Evolutionary conservation across 2,797 vertebrate genomes (phyloP), one percentile per base, ranked within the genome.

Genomic region (Okamejei kenojei): DNA sequence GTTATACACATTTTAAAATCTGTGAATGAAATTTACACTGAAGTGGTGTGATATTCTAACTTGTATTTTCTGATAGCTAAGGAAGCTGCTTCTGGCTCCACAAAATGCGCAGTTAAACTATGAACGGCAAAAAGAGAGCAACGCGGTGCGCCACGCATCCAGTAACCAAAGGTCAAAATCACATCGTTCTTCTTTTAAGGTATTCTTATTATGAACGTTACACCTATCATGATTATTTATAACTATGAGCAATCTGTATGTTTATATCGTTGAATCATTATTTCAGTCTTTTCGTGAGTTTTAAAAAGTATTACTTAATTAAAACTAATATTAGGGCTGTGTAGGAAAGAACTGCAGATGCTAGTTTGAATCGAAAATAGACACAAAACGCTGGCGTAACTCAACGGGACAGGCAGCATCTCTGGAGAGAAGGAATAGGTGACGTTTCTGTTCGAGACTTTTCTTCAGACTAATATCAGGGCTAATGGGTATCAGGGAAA

Each of bases 11-110:
- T 11, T 63, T 78, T 65, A n/a, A 65, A 65, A 63, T 86, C 61
- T 86, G 7, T 61, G 63, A 86, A 63, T 61, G 61, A 32, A n/a
- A 86, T 86, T 86, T 63, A 32, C 32, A 29, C 61, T 86, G n/a
- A 86, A 68, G 17, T 88, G 61, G 61, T 21, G 63, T 88, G 32
- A 65, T 88, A 68, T 65, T 88, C 32, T 88, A n/a, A 32, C 84
- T 65, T 88, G 65, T 88, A 88, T 95, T 94, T 96, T 95, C 95
- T 94, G 84, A 93, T 95, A 99, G 99, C 96, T 99, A 93, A 98
- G 97, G 97, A 98, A 98, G 95, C 97, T 99, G 94, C 97, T 99
- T 94, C 96, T 99, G 93, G 97, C 98, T 93, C 98, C 98, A 1
- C 97, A 98, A n/a, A 97, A 97, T 35, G 95, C 97, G 93, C 96